Conservation (phyloP, 2,888 invertebrate genomes). For the Tipula vernalis region DNA sequence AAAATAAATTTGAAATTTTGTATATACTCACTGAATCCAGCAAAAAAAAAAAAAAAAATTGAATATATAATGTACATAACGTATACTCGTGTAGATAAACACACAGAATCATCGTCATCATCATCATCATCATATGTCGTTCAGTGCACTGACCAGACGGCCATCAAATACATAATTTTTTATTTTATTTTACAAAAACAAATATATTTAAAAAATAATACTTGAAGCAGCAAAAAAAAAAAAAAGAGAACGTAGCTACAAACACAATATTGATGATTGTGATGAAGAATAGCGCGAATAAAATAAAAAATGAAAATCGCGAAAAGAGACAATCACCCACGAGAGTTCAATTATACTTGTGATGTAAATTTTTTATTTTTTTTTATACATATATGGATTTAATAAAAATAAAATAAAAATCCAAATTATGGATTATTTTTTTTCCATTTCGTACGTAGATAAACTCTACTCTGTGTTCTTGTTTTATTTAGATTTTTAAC, state of each 20-base stretch:
- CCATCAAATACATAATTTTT: not conserved
- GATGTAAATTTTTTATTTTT: not conserved
- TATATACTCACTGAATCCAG: not conserved
- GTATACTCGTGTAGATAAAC: not conserved
- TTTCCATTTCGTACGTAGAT: not conserved
- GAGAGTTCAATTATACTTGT: not conserved
- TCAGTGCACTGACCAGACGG: conserved; percentile 4
- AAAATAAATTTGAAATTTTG: not conserved
- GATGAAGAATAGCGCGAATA: not conserved
- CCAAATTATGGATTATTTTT: not conserved
- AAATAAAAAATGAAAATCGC: not conserved
- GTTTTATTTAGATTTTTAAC: not conserved
- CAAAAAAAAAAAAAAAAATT: not conserved
- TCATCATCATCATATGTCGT: not conserved
- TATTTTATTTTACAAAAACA: not conserved
- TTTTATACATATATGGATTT: not conserved
- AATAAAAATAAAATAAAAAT: not conserved
- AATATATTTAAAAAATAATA: not conserved
- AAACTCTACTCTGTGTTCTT: no score
- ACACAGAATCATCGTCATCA: not conserved
- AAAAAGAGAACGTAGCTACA: not conserved
- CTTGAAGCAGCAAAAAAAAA: not conserved
- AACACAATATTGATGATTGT: not conserved
- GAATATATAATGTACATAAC: not conserved
- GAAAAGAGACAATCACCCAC: not conserved